Conservation (phyloP, 2,797 vertebrate genomes). For the Furcifer pardalis region DNA sequence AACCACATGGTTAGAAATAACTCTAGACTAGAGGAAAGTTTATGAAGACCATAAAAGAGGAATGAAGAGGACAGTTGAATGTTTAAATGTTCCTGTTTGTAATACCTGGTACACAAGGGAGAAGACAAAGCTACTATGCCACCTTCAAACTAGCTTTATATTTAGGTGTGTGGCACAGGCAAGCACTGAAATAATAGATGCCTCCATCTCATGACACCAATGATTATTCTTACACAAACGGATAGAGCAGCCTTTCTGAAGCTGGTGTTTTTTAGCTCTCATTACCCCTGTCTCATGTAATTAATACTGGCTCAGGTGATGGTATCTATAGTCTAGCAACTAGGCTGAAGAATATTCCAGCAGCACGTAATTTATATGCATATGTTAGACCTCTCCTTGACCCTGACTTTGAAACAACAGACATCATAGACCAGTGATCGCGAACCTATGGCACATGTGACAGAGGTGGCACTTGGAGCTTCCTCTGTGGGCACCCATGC, state of each 20-base stretch:
- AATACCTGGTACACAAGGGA: too few species aligned
- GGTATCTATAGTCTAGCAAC: not conserved
- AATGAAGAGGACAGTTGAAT: too few species aligned
- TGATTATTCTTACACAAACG: too few species aligned
- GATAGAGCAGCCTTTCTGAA: not conserved
- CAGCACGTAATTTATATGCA: too few species aligned
- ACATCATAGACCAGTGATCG: too few species aligned
- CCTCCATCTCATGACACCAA: not conserved
- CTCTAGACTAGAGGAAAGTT: not conserved
- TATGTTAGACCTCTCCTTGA: too few species aligned
- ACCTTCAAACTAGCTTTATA: not conserved
- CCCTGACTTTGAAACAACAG: too few species aligned
- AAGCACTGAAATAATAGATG: not conserved
- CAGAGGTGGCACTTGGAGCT: too few species aligned
- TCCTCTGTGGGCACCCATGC: too few species aligned
- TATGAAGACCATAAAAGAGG: not conserved
- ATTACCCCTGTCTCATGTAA: not conserved
- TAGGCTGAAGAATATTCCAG: too few species aligned
- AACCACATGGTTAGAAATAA: not conserved
- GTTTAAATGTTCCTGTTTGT: not conserved
- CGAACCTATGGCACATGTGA: too few species aligned
- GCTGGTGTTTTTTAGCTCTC: not conserved
- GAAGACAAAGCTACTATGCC: not conserved
- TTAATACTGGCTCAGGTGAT: not conserved
- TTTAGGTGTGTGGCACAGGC: not conserved